Percentiles rank a stretch among this genome's conserved stretches.
Conservation (phyloP, 2,113 vertebrate genomes). For the Marmota flaviventris region DNA sequence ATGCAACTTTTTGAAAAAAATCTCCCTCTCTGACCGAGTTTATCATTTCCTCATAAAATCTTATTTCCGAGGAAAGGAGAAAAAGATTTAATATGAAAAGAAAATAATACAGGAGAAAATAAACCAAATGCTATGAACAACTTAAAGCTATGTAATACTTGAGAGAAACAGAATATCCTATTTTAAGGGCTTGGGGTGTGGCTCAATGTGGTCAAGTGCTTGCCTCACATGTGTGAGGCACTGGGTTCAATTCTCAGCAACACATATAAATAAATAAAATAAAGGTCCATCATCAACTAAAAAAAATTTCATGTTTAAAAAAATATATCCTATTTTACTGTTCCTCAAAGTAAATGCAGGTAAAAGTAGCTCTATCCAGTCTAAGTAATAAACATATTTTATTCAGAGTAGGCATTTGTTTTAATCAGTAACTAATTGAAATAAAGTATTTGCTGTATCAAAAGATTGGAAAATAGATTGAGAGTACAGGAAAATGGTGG, state of each 20-base stretch:
- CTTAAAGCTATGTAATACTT: neutral
- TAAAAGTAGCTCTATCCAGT: neutral
- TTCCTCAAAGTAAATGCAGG: neutral
- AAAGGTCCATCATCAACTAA: too few relatives aligned
- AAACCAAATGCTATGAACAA: neutral
- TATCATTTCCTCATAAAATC: constrained; percentile 21
- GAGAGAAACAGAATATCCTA: too few relatives aligned
- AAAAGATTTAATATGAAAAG: neutral
- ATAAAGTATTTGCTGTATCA: neutral
- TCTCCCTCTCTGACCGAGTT: neutral
- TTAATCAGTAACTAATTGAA: constrained; percentile 2
- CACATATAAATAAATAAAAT: too few relatives aligned
- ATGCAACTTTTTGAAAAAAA: constrained; percentile 18
- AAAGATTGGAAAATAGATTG: neutral
- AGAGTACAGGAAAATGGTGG: neutral
- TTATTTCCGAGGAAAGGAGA: neutral
- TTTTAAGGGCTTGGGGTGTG: too few relatives aligned
- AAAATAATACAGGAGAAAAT: neutral
- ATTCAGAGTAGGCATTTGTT: neutral
- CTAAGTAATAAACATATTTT: too few relatives aligned
- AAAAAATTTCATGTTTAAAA: too few relatives aligned
- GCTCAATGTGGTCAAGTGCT: too few relatives aligned
- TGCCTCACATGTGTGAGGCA: too few relatives aligned
- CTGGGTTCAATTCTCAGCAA: too few relatives aligned
- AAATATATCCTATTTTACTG: too few relatives aligned